These are phyloP conservation scores for Poecilia gillii DNA, from an alignment of 2,797 vertebrate genomes.

Conservation along the genomic window DNA sequence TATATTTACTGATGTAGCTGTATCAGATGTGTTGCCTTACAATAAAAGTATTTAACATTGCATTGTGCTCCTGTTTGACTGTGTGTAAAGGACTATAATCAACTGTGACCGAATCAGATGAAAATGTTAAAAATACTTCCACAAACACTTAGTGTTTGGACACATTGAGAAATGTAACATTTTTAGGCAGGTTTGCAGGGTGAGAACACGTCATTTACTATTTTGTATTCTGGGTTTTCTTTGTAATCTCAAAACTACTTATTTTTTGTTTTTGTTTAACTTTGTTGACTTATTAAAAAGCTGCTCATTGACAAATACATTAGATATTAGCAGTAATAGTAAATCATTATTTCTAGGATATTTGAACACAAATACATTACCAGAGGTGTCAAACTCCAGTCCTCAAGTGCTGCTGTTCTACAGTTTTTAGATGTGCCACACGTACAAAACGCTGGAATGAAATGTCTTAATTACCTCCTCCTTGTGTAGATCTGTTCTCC, in stretches of 20 bases:
- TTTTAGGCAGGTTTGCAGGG: not conserved
- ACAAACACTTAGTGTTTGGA: not conserved
- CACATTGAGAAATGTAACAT: not conserved
- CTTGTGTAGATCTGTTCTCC: no score
- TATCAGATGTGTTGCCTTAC: slow-evolving; percentile 62
- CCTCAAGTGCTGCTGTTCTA: no score
- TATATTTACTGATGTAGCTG: slow-evolving; percentile 55
- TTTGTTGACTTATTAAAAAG: not conserved
- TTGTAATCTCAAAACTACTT: not conserved
- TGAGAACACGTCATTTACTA: not conserved
- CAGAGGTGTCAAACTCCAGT: no score
- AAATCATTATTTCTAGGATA: no score
- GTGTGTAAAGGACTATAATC: not conserved
- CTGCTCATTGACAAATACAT: not conserved
- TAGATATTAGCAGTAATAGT: no score
- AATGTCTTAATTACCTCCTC: no score
- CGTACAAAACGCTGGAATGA: no score
- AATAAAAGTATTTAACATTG: slow-evolving; percentile 48
- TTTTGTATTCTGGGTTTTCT: not conserved
- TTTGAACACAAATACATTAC: no score
- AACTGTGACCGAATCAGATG: not conserved
- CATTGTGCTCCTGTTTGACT: slow-evolving; percentile 5
- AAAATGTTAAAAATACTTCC: not conserved
- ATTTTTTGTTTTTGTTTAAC: not conserved
- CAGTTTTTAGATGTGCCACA: no score